Base-by-base conservation (phyloP, 1,140 invertebrate species). In the Acromyrmex charruanus region DNA sequence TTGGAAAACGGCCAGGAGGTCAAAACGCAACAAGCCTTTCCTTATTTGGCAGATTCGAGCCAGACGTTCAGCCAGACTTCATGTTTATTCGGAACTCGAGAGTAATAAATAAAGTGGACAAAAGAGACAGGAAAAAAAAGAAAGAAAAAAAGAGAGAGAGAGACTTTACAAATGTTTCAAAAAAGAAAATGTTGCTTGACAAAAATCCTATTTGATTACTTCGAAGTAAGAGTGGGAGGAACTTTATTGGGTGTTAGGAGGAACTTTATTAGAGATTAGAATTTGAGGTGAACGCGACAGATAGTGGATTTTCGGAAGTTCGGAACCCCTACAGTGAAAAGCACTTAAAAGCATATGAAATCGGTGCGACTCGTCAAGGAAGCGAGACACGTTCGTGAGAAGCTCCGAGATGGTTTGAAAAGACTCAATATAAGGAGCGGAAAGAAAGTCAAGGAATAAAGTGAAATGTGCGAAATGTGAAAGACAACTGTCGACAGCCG, bases 301-400 rank as follows among this genome's bases (percentile, higher is more conserved):
- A 6, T 21, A 14, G 31, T 77, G 88, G 87, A 88, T 88, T 92
- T 89, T 89, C 35, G 88, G 63, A 81, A 85, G 72, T 72, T 79
- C 63, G 65, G 69, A 55, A 86, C 77, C 77, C 39, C 84, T 92
- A 94, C 93, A 93, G 86, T 88, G 88, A 85, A 94, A 94, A 94
- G 93, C 93, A 94, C 93, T 93, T 94, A 93, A 94, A 92, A 92
- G 91, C 85, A 84, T 88, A 93, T 68, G 88, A 90, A 90, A 92
- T 81, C 72, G 65, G 77, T 84, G 89, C 87, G 87, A 51, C 49
- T 81, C 35, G 85, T 87, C 75, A 31, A 35, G 18, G 28, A 81
- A 68, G 75, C 53, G 66, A 86, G 71, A 77, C 39, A 68, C 39
- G 44, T 59, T 28, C 66, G 61, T 44, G 77, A 87, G 81, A 87